These are phyloP conservation scores for Drosophila kohkoa DNA, from an alignment of 1,140 invertebrate genomes.

Conservation along the genomic window DNA sequence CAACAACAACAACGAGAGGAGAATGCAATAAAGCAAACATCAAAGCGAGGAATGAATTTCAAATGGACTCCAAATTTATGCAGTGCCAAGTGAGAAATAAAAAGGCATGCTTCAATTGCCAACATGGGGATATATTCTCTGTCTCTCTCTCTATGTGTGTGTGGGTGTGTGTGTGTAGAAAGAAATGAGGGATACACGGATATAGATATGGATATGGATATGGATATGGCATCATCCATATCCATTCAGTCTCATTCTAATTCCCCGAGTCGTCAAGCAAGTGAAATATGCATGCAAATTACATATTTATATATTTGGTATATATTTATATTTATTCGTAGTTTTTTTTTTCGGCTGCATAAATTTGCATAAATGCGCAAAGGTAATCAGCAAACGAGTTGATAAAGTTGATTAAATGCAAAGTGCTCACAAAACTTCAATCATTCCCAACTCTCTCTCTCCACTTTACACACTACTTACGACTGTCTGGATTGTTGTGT, in stretches of 20 bases:
- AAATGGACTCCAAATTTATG: conserved; percentile 65
- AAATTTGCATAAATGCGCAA: conserved; percentile 56
- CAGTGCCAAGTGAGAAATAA: conserved; percentile 52
- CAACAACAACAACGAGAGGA: conserved; percentile 6
- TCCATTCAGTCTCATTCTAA: conserved; percentile 1
- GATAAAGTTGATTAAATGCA: conserved; percentile 70
- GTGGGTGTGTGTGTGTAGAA: neutral
- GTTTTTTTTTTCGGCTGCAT: conserved; percentile 45
- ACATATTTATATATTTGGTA: conserved; percentile 44
- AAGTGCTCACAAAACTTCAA: conserved; percentile 56
- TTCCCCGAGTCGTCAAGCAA: conserved; percentile 8
- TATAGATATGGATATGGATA: neutral
- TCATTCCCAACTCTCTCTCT: neutral
- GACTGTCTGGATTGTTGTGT: no score
- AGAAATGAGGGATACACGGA: neutral
- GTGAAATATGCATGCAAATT: conserved; percentile 47
- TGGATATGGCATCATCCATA: conserved; percentile 4
- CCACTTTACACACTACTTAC: neutral
- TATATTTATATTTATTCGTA: neutral
- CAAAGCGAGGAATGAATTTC: conserved; percentile 52
- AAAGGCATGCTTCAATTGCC: conserved; percentile 30
- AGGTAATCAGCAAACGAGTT: conserved; percentile 48
- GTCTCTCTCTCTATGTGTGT: no score
- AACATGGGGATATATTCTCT: conserved; percentile 13
- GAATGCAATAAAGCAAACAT: conserved; percentile 66